Evolutionary conservation across 2,888 invertebrate species (phyloP).

Genomic region (Ochropacha duplaris): DNA sequence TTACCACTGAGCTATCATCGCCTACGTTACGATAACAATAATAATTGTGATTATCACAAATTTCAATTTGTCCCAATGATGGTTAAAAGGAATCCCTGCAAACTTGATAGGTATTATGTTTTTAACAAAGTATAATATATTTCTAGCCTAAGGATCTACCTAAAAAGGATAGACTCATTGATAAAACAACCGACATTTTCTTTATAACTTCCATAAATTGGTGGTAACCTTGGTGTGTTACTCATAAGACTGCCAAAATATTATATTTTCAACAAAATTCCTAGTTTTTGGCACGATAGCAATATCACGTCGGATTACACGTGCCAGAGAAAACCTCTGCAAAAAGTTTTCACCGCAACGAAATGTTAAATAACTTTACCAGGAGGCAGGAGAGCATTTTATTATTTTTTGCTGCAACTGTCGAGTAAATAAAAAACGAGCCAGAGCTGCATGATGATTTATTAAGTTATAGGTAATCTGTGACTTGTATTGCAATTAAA

Average conservation of each 20-base stretch:
- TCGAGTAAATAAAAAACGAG: neutral
- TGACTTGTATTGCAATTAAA: too few species aligned
- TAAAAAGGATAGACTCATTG: neutral
- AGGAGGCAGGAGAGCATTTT: neutral
- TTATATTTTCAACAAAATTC: neutral
- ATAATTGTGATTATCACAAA: too few species aligned
- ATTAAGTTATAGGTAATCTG: too few species aligned
- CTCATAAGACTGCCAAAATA: neutral
- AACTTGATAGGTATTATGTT: too few species aligned
- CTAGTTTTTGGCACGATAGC: neutral
- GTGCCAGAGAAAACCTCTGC: neutral
- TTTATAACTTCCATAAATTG: neutral
- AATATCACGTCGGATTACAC: neutral
- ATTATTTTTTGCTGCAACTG: neutral
- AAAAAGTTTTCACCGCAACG: neutral
- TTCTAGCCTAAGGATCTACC: neutral
- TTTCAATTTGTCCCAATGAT: too few species aligned
- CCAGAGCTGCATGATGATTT: neutral
- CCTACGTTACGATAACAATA: too few species aligned
- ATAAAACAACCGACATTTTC: neutral
- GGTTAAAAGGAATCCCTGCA: too few species aligned
- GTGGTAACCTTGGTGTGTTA: neutral
- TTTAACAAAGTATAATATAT: neutral
- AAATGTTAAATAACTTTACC: neutral
- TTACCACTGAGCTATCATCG: too few species aligned